Evolutionary conservation across 2,888 invertebrate species (phyloP), one percentile per base, ranked within the genome.

Genomic region (Philhelius pedissequus): DNA sequence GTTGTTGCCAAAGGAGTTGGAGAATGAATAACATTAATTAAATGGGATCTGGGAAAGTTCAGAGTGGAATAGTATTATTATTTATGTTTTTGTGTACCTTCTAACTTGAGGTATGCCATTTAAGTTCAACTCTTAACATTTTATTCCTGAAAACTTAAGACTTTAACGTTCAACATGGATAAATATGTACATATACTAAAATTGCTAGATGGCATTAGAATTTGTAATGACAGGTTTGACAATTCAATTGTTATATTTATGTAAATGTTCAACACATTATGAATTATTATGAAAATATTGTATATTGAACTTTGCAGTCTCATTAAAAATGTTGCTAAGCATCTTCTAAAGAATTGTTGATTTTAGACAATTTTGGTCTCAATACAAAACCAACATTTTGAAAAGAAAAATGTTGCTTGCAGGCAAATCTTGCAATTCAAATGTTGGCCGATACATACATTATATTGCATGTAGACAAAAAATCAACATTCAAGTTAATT

Each of bases 21-120:
- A 15, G 43, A 68, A 64, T 70, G 70, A 81, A 75, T 81, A 81
- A 76, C 58, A 71, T 76, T 81, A 81, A 81, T 81, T 76, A 81
- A 68, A 81, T 64, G 48, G 27, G 52, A 66, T 35, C 35, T 60
- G 43, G 58, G 68, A 64, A 64, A 64, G 48, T 64, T 64, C n/a
- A 22, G 8, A 48, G 32, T 13, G 30, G 35, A 56, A 30, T 52
- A n/a, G n/a, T n/a, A 35, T 62, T 62, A 27, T 70, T 77, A 56
- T 52, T 58, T 50, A 15, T 62, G 52, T 38, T 38, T 30, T 30
- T 25, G 13, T 25, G 11, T 20, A 2, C 5, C 2, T 20, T 20
- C 9, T 45, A 9, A 3, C 5, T 48, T 4, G 22, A 6, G 18
- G 27, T 50, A 13, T 18, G 3, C 27, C 8, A 18, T 56, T 52